These are phyloP conservation scores for Trinorchestia longiramus DNA, from an alignment of 1,140 invertebrate species.

Conservation along the genomic window DNA sequence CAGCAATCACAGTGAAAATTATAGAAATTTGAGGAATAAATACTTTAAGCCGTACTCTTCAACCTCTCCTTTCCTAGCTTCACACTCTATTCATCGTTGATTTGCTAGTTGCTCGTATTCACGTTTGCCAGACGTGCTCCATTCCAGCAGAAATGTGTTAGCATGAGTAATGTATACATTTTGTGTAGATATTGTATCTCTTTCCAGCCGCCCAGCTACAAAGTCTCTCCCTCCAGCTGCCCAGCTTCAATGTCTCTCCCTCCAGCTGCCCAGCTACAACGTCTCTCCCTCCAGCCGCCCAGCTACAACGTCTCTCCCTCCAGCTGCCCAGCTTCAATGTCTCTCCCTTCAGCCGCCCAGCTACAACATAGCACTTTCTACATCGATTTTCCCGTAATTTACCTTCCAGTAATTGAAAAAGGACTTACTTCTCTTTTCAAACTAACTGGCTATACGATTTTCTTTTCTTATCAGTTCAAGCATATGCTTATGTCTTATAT, in stretches of 20 bases:
- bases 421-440: neutral
- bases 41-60: neutral
- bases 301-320: neutral
- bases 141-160: neutral
- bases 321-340: neutral
- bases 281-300: neutral
- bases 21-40: neutral
- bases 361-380: too few species aligned
- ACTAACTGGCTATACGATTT: neutral
- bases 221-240: neutral
- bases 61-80: neutral
- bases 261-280: too few species aligned
- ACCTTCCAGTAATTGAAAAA: neutral
- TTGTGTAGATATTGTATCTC: neutral
- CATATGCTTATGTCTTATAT: neutral
- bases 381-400: neutral
- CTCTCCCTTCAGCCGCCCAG: too few species aligned
- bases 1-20: too few species aligned
- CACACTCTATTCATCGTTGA: neutral
- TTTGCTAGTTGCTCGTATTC: neutral
- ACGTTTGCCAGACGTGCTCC: neutral
- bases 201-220: neutral
- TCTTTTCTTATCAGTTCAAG: neutral
- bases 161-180: too few species aligned
- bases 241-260: neutral